These are phyloP conservation scores for Aythya fuligula DNA, from an alignment of 2,797 vertebrate species.

Conservation along the genomic window DNA sequence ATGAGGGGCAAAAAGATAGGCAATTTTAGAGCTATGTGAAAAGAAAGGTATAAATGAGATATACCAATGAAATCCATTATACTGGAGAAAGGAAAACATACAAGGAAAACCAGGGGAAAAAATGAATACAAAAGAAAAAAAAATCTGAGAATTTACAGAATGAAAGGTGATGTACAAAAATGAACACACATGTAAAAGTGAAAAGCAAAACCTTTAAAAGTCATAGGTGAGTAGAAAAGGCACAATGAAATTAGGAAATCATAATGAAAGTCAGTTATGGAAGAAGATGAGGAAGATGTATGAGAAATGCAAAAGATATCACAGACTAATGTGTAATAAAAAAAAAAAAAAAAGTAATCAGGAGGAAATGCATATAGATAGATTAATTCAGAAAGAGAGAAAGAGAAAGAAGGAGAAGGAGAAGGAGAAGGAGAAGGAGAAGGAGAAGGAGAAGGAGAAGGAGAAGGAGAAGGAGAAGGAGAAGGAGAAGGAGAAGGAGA, in stretches of 20 bases:
- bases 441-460: no score
- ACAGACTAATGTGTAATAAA: not conserved
- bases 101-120: not conserved
- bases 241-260: not conserved
- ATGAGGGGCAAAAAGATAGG: not conserved
- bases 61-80: not conserved
- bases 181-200: fast-evolving
- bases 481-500: no score
- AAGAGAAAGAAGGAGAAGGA: no score
- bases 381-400: no score
- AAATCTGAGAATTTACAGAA: not conserved
- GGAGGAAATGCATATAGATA: not conserved
- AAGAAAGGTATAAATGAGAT: not conserved
- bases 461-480: no score
- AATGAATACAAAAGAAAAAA: not conserved
- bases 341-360: not conserved
- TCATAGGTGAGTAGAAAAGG: not conserved
- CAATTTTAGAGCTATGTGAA: not conserved
- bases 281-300: not conserved
- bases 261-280: not conserved
- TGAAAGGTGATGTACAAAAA: not conserved
- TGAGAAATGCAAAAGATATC: not conserved
- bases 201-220: not conserved
- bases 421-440: no score
- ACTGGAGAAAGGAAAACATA: not conserved